Percentiles rank a stretch among this genome's conserved stretches.
These are phyloP conservation scores for Tauraco erythrolophus DNA, from an alignment of 2,113 vertebrate species.

Conservation along the genomic window DNA sequence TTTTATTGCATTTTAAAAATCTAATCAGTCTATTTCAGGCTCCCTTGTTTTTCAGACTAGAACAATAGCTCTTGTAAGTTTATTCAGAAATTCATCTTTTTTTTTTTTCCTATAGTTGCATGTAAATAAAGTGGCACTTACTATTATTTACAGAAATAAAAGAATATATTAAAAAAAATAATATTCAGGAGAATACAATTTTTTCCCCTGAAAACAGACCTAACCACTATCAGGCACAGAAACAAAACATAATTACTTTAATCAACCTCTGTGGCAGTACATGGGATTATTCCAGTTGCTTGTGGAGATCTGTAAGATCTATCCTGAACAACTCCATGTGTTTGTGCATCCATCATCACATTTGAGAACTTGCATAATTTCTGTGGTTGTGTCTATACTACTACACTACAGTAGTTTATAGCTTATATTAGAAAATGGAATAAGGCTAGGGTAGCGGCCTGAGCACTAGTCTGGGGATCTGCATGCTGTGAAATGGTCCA, in stretches of 20 bases:
- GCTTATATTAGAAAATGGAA: neutral
- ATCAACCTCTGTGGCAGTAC: neutral
- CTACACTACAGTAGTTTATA: neutral
- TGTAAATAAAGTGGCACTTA: neutral
- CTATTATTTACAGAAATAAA: neutral
- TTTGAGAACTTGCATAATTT: neutral
- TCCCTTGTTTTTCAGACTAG: neutral
- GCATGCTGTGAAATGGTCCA: neutral
- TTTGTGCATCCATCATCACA: neutral
- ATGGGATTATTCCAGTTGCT: neutral
- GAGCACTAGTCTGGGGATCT: neutral
- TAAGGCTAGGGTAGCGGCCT: neutral
- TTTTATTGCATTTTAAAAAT: neutral
- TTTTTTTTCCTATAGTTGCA: neutral
- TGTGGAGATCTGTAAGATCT: neutral
- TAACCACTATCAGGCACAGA: neutral
- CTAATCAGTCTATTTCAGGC: neutral
- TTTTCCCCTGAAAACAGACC: neutral
- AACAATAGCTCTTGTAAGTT: neutral
- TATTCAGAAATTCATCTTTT: neutral
- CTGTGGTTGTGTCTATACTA: rapidly evolving
- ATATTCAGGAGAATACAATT: neutral
- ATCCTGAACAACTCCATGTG: neutral
- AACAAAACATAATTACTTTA: neutral
- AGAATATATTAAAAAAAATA: neutral